Percentiles rank a stretch among this genome's conserved stretches.
phyloP scores from a whole-genome alignment of 2,888 invertebrate genomes.

The Orthosia gothica region DNA sequence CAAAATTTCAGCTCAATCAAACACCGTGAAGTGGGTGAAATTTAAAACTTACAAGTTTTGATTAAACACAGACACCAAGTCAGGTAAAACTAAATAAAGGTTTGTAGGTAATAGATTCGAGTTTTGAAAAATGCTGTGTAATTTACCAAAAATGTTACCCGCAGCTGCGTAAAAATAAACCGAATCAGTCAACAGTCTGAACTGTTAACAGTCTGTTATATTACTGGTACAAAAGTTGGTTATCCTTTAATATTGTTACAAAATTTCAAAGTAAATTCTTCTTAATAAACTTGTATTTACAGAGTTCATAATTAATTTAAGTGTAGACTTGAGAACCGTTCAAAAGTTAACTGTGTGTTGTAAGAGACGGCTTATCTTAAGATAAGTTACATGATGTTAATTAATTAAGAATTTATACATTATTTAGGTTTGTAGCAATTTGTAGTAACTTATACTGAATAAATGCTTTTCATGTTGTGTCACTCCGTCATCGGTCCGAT shows the following conservation, averaged over 20 bases:
- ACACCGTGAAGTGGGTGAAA: too few relatives aligned
- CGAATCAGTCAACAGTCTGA: not conserved
- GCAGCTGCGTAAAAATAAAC: slow-evolving; percentile 19
- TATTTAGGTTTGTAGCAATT: not conserved
- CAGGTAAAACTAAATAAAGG: too few relatives aligned
- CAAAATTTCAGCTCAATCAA: too few relatives aligned
- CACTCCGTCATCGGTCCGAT: too few relatives aligned
- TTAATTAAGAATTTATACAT: slow-evolving; percentile 11
- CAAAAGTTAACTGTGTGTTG: slow-evolving; percentile 13
- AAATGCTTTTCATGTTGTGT: too few relatives aligned
- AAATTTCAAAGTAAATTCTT: not conserved
- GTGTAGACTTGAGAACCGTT: slow-evolving; percentile 12
- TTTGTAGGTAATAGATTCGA: not conserved
- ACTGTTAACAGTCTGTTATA: too few relatives aligned
- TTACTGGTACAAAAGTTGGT: slow-evolving; percentile 4
- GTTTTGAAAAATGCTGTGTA: not conserved
- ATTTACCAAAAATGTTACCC: not conserved
- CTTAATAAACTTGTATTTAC: slow-evolving; percentile 12
- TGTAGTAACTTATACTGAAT: not conserved
- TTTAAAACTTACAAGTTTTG: too few relatives aligned
- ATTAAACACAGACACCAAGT: too few relatives aligned
- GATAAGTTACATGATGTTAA: not conserved
- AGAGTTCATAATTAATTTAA: slow-evolving; percentile 25
- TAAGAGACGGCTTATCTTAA: not conserved
- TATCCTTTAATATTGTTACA: not conserved